A percentile compares a stretch with the other conserved stretches of the same genome.
Conservation (phyloP, 2,797 vertebrate genomes). For the Chiroxiphia lanceolata region DNA sequence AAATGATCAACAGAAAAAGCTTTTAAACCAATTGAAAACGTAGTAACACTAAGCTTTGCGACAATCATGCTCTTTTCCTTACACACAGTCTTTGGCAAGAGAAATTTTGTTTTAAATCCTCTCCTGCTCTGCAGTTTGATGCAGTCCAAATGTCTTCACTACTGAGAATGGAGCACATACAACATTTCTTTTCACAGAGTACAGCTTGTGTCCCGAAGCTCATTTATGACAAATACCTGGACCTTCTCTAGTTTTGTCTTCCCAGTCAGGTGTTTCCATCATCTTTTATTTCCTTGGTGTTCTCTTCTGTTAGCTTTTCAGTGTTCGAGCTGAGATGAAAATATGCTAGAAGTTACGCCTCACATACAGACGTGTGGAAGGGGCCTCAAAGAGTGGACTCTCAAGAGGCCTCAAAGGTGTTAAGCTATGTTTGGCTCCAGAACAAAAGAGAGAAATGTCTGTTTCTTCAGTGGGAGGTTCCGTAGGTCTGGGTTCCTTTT, state of each 20-base stretch:
- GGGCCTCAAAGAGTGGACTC: background rate
- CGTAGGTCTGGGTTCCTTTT: accelerated
- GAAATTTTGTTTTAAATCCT: constrained; percentile 30
- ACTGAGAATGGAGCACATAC: background rate
- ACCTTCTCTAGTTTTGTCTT: background rate
- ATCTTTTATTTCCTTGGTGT: background rate
- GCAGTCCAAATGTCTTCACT: constrained; percentile 34
- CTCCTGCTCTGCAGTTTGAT: constrained; percentile 1
- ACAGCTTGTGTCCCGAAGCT: background rate
- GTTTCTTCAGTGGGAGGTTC: background rate
- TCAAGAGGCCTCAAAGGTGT: background rate
- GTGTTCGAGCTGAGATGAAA: background rate
- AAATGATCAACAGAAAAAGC: constrained; percentile 48
- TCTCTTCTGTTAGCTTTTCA: background rate
- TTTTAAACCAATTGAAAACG: constrained; percentile 62
- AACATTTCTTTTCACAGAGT: background rate
- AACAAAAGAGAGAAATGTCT: background rate
- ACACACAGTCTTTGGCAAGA: background rate
- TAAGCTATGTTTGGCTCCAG: background rate
- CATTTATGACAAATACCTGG: background rate
- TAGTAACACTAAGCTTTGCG: constrained; percentile 29
- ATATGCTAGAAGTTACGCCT: background rate
- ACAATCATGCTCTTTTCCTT: background rate
- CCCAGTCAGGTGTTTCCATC: background rate
- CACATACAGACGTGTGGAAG: background rate